These are phyloP conservation scores for Megalops cyprinoides DNA, from an alignment of 2,797 vertebrate species.

Conservation along the genomic window DNA sequence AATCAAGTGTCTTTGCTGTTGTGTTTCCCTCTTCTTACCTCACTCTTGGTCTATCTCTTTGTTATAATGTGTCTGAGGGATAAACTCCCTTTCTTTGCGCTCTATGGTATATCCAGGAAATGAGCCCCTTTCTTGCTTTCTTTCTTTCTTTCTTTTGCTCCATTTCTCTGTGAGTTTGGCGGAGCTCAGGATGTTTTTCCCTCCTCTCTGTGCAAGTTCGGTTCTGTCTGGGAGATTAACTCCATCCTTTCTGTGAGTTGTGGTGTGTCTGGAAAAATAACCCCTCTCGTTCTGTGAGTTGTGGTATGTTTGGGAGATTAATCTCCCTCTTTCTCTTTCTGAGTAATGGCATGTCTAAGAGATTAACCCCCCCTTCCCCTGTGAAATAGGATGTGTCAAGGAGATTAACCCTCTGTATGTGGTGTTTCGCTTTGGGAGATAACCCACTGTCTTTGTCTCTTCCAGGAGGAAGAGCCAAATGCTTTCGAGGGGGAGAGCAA, in stretches of 20 bases:
- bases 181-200: too few relatives aligned
- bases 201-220: too few relatives aligned
- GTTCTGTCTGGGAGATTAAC: too few relatives aligned
- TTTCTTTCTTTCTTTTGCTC: not conserved
- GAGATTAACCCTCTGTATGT: slow-evolving; percentile 1
- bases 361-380: not conserved
- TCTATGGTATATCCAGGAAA: too few relatives aligned
- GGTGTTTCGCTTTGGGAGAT: not conserved
- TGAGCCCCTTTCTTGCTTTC: too few relatives aligned
- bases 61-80: too few relatives aligned
- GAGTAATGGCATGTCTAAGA: not conserved
- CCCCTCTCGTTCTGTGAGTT: slow-evolving; percentile 5
- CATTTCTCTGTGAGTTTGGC: too few relatives aligned
- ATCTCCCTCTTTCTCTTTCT: not conserved
- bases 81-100: too few relatives aligned
- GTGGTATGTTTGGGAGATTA: not conserved
- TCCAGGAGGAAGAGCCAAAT: slow-evolving; percentile 47
- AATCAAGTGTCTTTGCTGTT: not conserved
- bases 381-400: too few relatives aligned
- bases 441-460: slow-evolving; percentile 35
- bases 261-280: not conserved
- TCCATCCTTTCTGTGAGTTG: slow-evolving; percentile 31
- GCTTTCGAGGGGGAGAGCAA: slow-evolving; percentile 43
- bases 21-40: not conserved
- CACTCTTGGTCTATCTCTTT: too few relatives aligned